Conservation (phyloP, 1,140 invertebrate species). For the Brachionus asplanchnoidis region DNA sequence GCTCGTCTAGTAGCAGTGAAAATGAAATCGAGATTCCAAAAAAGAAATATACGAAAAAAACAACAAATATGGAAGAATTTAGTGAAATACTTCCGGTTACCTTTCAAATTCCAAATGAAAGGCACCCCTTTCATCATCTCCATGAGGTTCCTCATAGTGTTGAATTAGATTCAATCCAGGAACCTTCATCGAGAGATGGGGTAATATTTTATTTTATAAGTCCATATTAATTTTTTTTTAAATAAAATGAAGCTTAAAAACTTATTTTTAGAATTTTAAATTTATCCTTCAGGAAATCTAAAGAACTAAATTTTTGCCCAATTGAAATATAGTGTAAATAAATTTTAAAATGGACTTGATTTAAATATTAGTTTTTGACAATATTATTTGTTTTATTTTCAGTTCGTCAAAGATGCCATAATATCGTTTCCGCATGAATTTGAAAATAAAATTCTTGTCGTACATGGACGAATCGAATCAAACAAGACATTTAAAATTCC, state of each 20-base stretch:
- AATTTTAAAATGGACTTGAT: neutral
- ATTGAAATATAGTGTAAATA: neutral
- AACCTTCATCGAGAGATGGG: neutral
- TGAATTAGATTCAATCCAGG: neutral
- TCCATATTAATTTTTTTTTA: neutral
- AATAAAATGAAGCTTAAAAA: neutral
- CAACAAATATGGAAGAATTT: neutral
- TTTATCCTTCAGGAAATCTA: neutral
- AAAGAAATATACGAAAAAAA: neutral
- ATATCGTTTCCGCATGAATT: neutral
- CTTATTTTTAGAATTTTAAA: neutral
- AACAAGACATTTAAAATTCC: conserved; percentile 1
- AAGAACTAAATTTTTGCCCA: neutral
- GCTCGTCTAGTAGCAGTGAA: neutral
- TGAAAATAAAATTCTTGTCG: neutral
- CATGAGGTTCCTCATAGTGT: neutral
- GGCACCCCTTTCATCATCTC: neutral
- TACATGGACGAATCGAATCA: neutral
- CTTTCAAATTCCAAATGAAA: neutral
- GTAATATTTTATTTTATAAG: neutral
- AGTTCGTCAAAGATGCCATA: neutral
- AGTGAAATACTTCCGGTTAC: neutral
- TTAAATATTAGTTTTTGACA: neutral
- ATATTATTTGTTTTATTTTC: neutral
- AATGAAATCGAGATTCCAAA: neutral